These are phyloP conservation scores for Sphaeridia pumilis DNA, from an alignment of 2,888 invertebrate genomes.

Conservation along the genomic window DNA sequence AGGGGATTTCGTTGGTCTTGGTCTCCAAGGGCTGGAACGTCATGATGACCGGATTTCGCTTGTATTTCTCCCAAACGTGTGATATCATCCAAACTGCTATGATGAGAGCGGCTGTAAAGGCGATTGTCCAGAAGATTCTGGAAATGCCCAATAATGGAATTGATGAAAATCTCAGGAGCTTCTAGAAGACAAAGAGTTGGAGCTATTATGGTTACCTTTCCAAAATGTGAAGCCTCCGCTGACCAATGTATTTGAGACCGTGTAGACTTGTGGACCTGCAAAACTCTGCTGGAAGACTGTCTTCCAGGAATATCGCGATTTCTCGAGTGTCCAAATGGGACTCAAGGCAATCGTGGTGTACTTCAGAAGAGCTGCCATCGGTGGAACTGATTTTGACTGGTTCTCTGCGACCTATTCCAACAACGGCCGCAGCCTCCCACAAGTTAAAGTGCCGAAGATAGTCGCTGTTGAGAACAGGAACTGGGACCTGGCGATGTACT, in stretches of 20 bases:
- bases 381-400: background rate
- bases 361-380: background rate
- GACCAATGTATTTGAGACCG: conserved; percentile 27
- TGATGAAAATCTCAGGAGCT: background rate
- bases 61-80: conserved; percentile 22
- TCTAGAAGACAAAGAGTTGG: too few species aligned
- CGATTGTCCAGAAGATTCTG: conserved; percentile 27
- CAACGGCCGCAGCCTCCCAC: conserved; percentile 6
- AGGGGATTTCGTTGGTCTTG: conserved; percentile 24
- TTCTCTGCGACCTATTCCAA: too few species aligned
- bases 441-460: conserved; percentile 2
- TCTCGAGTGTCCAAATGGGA: background rate
- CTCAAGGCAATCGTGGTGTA: conserved; percentile 2
- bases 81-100: conserved; percentile 18
- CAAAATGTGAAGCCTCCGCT: conserved; percentile 18
- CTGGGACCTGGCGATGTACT: background rate
- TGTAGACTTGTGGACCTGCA: conserved; percentile 24
- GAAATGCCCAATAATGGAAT: background rate
- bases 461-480: background rate
- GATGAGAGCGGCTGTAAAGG: conserved; percentile 16
- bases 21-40: conserved; percentile 28
- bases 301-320: conserved; percentile 7
- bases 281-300: conserved; percentile 17
- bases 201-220: conserved; percentile 18
- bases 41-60: conserved; percentile 26